phyloP scores from a whole-genome alignment of 1,140 invertebrate genomes.

The Cydia fagiglandana region DNA sequence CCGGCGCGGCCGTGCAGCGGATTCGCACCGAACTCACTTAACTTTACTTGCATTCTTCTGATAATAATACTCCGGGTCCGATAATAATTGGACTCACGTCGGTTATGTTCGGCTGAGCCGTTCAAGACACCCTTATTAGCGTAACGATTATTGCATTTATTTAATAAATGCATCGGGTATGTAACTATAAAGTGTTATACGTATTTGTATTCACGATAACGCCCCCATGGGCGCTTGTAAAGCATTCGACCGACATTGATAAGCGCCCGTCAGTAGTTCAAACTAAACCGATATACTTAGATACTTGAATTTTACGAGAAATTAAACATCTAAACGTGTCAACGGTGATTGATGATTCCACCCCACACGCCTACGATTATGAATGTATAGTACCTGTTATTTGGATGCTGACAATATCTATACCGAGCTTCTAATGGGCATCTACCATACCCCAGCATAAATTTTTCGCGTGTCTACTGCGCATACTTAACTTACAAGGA shows the following conservation, averaged over 20 bases:
- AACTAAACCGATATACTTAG: not conserved
- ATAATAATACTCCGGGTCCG: constrained; percentile 20
- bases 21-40: not conserved
- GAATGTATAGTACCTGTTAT: not conserved
- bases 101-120: not conserved
- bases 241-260: constrained; percentile 55
- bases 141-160: constrained; percentile 20
- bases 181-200: not conserved
- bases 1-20: not conserved
- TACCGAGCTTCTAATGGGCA: constrained; percentile 4
- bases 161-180: not conserved
- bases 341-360: constrained; percentile 5
- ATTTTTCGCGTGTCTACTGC: constrained; percentile 6
- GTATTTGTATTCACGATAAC: constrained; percentile 44
- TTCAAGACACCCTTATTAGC: constrained; percentile 9
- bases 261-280: constrained; percentile 39
- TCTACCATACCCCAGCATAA: constrained; percentile 1
- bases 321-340: not conserved
- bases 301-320: constrained; percentile 5
- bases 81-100: not conserved
- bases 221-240: constrained; percentile 46
- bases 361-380: not conserved
- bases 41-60: constrained; percentile 14
- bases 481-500: not conserved
- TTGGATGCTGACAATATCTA: not conserved